Conservation (phyloP, 1,140 invertebrate genomes). For the Rhopalosiphum padi region DNA sequence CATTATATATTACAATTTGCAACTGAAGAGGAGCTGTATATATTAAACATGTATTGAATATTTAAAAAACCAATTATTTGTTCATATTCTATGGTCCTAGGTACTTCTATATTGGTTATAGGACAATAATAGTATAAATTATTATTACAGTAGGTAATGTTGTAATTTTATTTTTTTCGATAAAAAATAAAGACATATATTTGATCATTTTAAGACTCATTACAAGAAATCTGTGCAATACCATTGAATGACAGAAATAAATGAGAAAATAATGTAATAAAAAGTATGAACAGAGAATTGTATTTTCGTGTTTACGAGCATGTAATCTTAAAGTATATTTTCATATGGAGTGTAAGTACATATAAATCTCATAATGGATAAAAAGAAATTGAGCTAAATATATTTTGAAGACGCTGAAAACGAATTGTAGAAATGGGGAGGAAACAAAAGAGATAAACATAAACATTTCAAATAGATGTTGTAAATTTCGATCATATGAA, state of each 20-base stretch:
- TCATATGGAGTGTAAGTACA: neutral
- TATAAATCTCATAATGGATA: conserved; percentile 27
- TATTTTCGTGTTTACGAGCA: conserved; percentile 30
- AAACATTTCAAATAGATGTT: conserved; percentile 47
- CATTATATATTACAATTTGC: neutral
- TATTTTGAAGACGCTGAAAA: neutral
- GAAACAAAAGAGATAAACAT: conserved; percentile 27
- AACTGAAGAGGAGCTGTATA: neutral
- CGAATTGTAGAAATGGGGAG: neutral
- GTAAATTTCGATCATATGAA: conserved; percentile 43
- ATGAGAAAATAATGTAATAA: neutral
- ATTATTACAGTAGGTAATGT: neutral
- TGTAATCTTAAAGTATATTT: conserved; percentile 26
- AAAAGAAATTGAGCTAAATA: conserved; percentile 44
- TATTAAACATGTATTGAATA: neutral
- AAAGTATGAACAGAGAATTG: conserved; percentile 10
- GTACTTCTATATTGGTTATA: neutral
- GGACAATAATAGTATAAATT: neutral
- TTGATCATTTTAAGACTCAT: neutral
- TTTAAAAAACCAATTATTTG: neutral
- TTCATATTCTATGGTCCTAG: neutral
- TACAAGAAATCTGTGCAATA: neutral
- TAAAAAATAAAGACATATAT: neutral
- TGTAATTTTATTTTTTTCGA: neutral
- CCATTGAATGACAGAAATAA: neutral